Percentiles rank a stretch among this genome's conserved stretches.
Conservation (phyloP, 2,888 invertebrate genomes). For the Pachymerium ferrugineum region DNA sequence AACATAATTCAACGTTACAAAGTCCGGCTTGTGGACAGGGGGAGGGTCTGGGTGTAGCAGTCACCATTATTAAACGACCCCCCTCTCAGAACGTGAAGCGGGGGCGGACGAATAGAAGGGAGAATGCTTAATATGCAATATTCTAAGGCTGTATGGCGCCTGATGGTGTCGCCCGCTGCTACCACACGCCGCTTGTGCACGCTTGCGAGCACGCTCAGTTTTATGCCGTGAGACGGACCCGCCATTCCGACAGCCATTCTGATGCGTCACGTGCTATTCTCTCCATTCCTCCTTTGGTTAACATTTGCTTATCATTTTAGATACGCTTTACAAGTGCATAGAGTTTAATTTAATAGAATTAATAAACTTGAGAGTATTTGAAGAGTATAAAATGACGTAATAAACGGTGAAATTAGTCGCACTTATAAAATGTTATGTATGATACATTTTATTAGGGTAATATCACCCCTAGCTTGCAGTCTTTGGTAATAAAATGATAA, state of each 20-base stretch:
- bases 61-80: conserved; percentile 2
- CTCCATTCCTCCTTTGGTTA: not conserved
- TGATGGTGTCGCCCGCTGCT: conserved; percentile 8
- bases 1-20: not conserved
- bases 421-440: too few relatives aligned
- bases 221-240: not conserved
- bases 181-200: not conserved
- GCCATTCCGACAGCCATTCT: not conserved
- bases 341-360: too few relatives aligned
- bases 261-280: not conserved
- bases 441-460: not conserved
- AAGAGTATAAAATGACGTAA: too few relatives aligned
- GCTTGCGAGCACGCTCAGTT: not conserved
- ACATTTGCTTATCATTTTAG: too few relatives aligned
- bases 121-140: conserved; percentile 8
- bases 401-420: too few relatives aligned
- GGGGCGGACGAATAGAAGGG: conserved; percentile 4
- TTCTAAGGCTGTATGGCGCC: not conserved
- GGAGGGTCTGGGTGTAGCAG: not conserved
- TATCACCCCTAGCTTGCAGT: not conserved
- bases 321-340: too few relatives aligned
- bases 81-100: not conserved
- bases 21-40: not conserved
- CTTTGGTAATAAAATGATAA: not conserved
- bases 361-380: too few relatives aligned